These are phyloP conservation scores for Microvelia longipes DNA, from an alignment of 1,140 invertebrate species.

Conservation along the genomic window DNA sequence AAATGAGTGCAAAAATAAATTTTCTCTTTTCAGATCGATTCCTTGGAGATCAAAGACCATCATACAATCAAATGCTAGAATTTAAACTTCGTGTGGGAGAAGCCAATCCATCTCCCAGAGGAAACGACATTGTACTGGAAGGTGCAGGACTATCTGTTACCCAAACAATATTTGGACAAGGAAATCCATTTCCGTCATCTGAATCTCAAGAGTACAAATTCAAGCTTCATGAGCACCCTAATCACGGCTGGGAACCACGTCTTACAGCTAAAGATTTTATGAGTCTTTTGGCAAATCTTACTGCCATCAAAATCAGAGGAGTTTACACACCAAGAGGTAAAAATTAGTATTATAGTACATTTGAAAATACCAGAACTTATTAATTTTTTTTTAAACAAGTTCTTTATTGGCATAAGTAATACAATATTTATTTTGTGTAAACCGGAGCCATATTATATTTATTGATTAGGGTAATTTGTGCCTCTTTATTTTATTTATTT, in stretches of 20 bases:
- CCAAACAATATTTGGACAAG: slow-evolving; percentile 80
- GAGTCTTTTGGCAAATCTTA: slow-evolving; percentile 79
- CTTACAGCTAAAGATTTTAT: slow-evolving; percentile 75
- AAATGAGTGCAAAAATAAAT: not conserved
- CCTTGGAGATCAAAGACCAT: slow-evolving; percentile 80
- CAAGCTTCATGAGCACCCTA: slow-evolving; percentile 73
- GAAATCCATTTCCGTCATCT: slow-evolving; percentile 56
- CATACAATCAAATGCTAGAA: slow-evolving; percentile 85
- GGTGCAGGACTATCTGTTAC: slow-evolving; percentile 60
- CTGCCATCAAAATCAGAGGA: slow-evolving; percentile 81
- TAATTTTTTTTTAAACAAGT: no score
- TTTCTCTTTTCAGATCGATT: slow-evolving; percentile 49
- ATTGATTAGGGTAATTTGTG: no score
- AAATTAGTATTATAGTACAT: no score
- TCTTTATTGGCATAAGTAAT: no score
- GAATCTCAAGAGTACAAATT: slow-evolving; percentile 57
- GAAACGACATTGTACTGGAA: slow-evolving; percentile 78
- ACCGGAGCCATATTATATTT: no score
- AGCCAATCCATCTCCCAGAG: slow-evolving; percentile 46
- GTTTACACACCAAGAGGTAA: slow-evolving; percentile 64
- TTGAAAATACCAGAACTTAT: no score
- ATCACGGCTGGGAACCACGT: slow-evolving; percentile 82
- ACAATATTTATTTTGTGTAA: no score
- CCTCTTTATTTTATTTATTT: no score
- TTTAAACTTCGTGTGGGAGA: slow-evolving; percentile 79